phyloP scores from a whole-genome alignment of 2,113 vertebrate species.

The Carettochelys insculpta region DNA sequence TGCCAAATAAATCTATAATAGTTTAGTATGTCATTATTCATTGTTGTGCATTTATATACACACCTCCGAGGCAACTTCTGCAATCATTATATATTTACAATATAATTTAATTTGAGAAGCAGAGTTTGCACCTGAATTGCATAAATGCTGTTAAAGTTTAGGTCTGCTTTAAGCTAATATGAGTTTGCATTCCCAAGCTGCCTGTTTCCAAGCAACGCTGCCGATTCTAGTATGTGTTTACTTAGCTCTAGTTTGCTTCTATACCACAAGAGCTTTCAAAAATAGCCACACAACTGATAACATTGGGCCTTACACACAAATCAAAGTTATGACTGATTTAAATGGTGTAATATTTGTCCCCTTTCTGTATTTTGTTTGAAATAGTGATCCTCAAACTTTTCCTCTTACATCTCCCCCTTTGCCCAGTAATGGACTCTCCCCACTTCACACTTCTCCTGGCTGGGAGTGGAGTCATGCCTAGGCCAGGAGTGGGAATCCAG shows the following conservation, averaged over 20 bases:
- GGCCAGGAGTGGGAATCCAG: too few relatives aligned
- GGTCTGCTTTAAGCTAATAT: slow-evolving; percentile 46
- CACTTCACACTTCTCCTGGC: too few relatives aligned
- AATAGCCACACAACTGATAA: slow-evolving; percentile 48
- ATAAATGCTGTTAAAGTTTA: slow-evolving; percentile 67
- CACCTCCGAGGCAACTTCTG: neutral
- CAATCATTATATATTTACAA: neutral
- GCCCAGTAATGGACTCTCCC: too few relatives aligned
- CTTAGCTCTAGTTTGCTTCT: slow-evolving; percentile 57
- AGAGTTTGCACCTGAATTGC: slow-evolving; percentile 56
- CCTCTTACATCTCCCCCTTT: too few relatives aligned
- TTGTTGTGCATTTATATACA: neutral
- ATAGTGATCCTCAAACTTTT: too few relatives aligned
- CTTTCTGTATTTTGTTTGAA: neutral
- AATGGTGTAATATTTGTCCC: slow-evolving; percentile 22
- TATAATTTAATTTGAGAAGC: slow-evolving; percentile 58
- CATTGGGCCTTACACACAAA: slow-evolving; percentile 49
- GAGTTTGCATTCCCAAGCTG: slow-evolving; percentile 64
- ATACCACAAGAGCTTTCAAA: slow-evolving; percentile 45
- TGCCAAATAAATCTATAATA: slow-evolving; percentile 44
- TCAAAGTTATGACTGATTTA: slow-evolving; percentile 18
- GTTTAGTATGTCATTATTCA: slow-evolving; percentile 49
- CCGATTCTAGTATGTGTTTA: slow-evolving; percentile 45
- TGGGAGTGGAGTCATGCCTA: too few relatives aligned
- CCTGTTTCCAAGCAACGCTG: slow-evolving; percentile 76